phyloP scores from a whole-genome alignment of 1,140 invertebrate genomes.

The Littorina saxatilis region DNA sequence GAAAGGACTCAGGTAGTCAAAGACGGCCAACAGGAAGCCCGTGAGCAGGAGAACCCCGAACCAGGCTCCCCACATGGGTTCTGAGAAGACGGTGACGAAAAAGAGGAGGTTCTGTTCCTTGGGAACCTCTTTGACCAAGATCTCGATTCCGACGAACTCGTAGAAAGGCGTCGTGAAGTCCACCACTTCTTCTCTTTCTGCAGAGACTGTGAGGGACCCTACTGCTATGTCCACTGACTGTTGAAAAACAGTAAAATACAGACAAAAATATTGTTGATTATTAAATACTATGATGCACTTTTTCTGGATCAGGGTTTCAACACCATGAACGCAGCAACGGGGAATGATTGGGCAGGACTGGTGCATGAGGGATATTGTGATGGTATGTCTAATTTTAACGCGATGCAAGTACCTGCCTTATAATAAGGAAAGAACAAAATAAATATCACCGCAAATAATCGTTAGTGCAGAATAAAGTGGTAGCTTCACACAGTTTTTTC shows the following conservation, averaged over 20 bases:
- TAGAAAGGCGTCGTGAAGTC: constrained; percentile 60
- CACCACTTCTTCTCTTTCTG: constrained; percentile 55
- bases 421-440: no score
- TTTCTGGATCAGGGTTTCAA: no score
- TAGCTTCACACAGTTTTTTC: no score
- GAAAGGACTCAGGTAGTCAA: constrained; percentile 52
- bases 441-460: no score
- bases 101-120: constrained; percentile 45
- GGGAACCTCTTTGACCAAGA: constrained; percentile 49
- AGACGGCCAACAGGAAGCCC: constrained; percentile 49
- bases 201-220: constrained; percentile 54
- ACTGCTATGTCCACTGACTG: constrained; percentile 56
- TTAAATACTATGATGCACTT: no score
- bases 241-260: background rate
- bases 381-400: no score
- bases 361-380: no score
- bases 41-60: constrained; percentile 46
- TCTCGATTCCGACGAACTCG: constrained; percentile 59
- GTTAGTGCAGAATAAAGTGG: no score
- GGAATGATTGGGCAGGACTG: no score
- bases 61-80: constrained; percentile 54
- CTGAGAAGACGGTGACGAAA: constrained; percentile 55
- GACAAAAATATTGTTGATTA: no score
- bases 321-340: no score
- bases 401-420: no score